phyloP scores from a whole-genome alignment of 2,113 vertebrate species.

The Amblyornis subalaris region DNA sequence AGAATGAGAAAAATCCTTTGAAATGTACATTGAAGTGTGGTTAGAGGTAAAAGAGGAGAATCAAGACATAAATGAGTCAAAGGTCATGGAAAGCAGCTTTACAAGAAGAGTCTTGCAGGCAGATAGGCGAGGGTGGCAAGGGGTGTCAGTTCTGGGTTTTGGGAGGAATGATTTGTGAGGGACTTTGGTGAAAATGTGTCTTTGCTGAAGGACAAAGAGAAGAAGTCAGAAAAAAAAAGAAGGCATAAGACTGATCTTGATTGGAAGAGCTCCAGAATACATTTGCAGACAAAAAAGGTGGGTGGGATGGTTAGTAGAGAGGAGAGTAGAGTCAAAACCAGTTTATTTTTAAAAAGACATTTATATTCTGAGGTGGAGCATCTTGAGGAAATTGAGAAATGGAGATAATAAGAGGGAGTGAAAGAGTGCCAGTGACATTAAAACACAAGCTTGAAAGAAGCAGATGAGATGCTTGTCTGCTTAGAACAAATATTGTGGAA shows the following conservation, averaged over 20 bases:
- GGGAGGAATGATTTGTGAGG: neutral
- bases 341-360: neutral
- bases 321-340: neutral
- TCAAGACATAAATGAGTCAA: neutral
- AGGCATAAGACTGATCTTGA: neutral
- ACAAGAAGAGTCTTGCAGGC: neutral
- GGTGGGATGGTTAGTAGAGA: neutral
- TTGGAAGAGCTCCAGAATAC: neutral
- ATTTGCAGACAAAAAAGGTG: neutral
- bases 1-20: neutral
- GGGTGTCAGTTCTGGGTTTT: neutral
- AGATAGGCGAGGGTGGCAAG: neutral
- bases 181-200: neutral
- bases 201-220: neutral
- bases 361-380: neutral
- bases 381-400: neutral
- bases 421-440: neutral
- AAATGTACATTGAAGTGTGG: neutral
- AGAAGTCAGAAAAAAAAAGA: neutral
- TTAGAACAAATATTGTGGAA: neutral
- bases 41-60: neutral
- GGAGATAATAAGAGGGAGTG: neutral
- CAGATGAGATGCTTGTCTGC: neutral
- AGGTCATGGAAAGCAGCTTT: neutral
- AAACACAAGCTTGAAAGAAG: neutral